A percentile compares a stretch with the other conserved stretches of the same genome.
Evolutionary conservation across 1,140 invertebrate genomes (phyloP).

Genomic region (Cydia splendana): DNA sequence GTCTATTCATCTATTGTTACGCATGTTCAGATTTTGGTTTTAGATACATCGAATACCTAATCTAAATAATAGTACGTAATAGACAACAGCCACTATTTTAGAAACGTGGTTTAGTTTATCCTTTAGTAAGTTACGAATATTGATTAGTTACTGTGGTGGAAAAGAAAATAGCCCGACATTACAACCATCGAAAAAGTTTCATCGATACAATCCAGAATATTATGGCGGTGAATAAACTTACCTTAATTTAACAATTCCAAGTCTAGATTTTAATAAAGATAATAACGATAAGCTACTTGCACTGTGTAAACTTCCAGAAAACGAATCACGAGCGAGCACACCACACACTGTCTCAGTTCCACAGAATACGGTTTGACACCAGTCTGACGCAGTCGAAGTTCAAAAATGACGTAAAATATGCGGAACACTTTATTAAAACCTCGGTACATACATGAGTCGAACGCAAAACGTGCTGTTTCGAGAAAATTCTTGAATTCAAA

Average conservation of each 20-base stretch:
- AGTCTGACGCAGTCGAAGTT: slow-evolving; percentile 30
- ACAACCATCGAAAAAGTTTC: background rate
- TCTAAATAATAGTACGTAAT: background rate
- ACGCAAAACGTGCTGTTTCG: slow-evolving; percentile 54
- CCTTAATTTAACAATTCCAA: slow-evolving; percentile 25
- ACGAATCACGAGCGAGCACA: slow-evolving; percentile 18
- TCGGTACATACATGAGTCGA: slow-evolving; percentile 40
- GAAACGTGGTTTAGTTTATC: background rate
- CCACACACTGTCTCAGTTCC: slow-evolving; percentile 13
- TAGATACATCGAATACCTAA: background rate
- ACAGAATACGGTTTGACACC: slow-evolving; percentile 15
- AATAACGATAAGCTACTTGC: slow-evolving; percentile 24
- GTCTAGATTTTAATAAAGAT: background rate
- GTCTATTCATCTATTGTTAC: background rate
- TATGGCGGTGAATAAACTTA: background rate
- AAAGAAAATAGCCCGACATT: slow-evolving; percentile 1
- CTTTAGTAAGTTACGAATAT: slow-evolving; percentile 18
- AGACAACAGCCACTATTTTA: background rate
- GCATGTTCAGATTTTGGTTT: background rate
- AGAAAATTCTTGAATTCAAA: slow-evolving; percentile 54
- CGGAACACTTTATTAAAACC: slow-evolving; percentile 32
- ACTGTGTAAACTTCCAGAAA: slow-evolving; percentile 29
- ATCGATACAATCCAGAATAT: background rate
- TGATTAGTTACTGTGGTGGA: slow-evolving; percentile 6
- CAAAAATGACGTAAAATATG: slow-evolving; percentile 30